Percentiles rank a stretch among this genome's conserved stretches.
Conservation (phyloP, 2,113 vertebrate species). For the Gorilla gorilla region DNA sequence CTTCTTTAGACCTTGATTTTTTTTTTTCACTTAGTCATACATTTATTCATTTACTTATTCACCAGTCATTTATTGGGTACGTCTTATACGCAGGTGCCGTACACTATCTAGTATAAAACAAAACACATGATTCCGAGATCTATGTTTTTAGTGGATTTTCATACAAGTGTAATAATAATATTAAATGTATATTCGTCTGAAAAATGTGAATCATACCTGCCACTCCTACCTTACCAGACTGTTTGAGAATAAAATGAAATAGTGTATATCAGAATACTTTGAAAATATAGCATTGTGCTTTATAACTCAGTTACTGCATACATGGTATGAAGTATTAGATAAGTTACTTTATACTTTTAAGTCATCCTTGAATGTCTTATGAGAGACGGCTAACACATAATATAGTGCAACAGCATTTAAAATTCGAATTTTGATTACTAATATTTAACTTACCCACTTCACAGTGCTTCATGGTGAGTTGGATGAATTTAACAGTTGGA, state of each 20-base stretch:
- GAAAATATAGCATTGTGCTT: background rate
- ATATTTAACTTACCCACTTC: background rate
- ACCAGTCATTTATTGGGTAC: background rate
- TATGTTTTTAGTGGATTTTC: background rate
- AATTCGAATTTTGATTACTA: background rate
- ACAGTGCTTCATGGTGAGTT: background rate
- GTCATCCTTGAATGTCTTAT: background rate
- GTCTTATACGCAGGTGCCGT: background rate
- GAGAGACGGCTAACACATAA: background rate
- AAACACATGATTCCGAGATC: background rate
- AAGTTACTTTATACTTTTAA: background rate
- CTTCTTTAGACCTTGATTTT: background rate
- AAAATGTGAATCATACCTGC: background rate
- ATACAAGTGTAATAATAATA: background rate
- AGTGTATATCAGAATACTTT: background rate
- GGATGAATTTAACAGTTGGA: background rate
- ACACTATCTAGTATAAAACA: background rate
- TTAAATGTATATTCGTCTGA: background rate
- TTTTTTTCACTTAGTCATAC: background rate
- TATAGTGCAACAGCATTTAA: background rate
- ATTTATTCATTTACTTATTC: background rate
- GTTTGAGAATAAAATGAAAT: background rate
- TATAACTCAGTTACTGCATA: background rate
- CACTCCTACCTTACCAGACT: background rate
- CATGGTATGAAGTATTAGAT: background rate